Evolutionary conservation across 2,797 vertebrate genomes (phyloP).

Genomic region (Atherinosoma microstoma): DNA sequence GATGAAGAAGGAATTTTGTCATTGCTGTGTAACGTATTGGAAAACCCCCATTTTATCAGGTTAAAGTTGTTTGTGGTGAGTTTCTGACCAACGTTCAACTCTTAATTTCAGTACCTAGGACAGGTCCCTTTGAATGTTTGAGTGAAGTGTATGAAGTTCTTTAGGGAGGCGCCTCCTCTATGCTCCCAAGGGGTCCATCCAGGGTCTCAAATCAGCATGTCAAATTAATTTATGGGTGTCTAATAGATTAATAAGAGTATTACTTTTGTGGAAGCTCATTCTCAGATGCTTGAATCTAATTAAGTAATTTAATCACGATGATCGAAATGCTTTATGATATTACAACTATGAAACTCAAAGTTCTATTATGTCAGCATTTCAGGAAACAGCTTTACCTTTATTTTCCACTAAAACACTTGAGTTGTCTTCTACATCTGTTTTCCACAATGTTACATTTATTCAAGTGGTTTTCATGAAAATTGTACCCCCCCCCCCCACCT

Average conservation of each 20-base stretch:
- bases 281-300: not conserved
- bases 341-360: not conserved
- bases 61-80: constrained; percentile 26
- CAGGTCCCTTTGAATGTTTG: constrained; percentile 55
- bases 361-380: not conserved
- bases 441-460: constrained; percentile 4
- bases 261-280: not conserved
- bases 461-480: not conserved
- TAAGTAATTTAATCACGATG: not conserved
- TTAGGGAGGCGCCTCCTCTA: not conserved
- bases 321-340: not conserved
- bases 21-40: constrained; percentile 42
- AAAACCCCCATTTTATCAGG: constrained; percentile 28
- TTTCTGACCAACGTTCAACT: constrained; percentile 31
- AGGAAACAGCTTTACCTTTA: not conserved
- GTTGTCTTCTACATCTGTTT: constrained; percentile 8
- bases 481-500: not conserved
- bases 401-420: not conserved
- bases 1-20: constrained; percentile 42
- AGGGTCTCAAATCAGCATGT: not conserved
- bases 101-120: constrained; percentile 77
- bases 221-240: not conserved
- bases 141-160: not conserved
- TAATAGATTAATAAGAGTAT: not conserved
- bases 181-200: not conserved